Evolutionary conservation across 2,797 vertebrate genomes (phyloP).

Genomic region (Schizopygopsis malacanthus): DNA sequence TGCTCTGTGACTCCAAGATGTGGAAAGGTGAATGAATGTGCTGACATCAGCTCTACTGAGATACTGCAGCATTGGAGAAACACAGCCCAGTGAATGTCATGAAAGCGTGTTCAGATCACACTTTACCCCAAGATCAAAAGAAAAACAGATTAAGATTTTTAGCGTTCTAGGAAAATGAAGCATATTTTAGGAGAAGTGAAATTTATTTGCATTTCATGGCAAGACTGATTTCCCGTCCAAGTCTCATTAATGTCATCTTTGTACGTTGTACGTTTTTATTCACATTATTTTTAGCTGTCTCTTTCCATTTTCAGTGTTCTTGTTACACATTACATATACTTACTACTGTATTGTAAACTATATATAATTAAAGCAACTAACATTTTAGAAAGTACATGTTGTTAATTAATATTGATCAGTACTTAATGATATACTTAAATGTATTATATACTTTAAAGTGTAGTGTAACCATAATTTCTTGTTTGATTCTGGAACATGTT

Average conservation of each 20-base stretch:
- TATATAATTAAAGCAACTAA: neutral
- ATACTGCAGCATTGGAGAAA: neutral
- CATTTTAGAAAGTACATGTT: neutral
- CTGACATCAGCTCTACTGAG: neutral
- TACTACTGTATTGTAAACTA: neutral
- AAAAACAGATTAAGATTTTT: neutral
- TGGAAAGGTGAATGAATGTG: slow-evolving; percentile 89
- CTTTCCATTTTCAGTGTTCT: neutral
- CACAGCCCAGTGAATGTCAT: neutral
- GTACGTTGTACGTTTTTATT: neutral
- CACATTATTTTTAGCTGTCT: neutral
- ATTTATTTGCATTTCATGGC: neutral
- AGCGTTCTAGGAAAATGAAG: neutral
- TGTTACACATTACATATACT: neutral
- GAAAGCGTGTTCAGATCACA: neutral
- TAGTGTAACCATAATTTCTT: neutral
- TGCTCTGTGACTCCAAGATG: slow-evolving; percentile 95
- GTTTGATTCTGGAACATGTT: neutral
- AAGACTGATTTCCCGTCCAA: neutral
- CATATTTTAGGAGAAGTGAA: neutral
- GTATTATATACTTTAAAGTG: neutral
- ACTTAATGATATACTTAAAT: neutral
- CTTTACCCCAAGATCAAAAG: neutral
- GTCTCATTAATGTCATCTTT: neutral
- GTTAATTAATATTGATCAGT: neutral